These are phyloP conservation scores for Acinonyx jubatus DNA, from an alignment of 2,113 vertebrate genomes.

Conservation along the genomic window DNA sequence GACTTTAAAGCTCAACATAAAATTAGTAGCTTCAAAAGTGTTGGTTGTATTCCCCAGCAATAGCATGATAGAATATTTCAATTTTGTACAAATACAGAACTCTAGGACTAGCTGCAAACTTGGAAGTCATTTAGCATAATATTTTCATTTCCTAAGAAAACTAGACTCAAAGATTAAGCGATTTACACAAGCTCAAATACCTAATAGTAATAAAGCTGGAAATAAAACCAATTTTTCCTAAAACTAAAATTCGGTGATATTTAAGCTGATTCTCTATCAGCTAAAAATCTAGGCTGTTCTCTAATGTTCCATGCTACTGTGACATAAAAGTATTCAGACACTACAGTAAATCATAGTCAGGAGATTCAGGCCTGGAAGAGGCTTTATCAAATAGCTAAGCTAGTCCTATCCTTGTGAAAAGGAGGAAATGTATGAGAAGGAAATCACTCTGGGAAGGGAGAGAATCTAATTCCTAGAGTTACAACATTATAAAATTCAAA, in stretches of 20 bases:
- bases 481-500: not conserved
- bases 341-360: not conserved
- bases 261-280: not conserved
- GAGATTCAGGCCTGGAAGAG: not conserved
- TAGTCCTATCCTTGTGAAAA: not conserved
- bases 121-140: not conserved
- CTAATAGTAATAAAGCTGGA: not conserved
- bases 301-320: not conserved
- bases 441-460: not conserved
- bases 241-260: not conserved
- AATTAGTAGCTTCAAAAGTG: constrained; percentile 76
- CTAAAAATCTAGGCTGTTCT: not conserved
- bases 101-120: constrained; percentile 69
- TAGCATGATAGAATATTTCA: constrained; percentile 77
- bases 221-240: not conserved
- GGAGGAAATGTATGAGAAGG: not conserved
- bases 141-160: not conserved
- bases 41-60: constrained; percentile 76
- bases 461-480: not conserved
- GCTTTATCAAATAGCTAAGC: not conserved
- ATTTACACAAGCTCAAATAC: not conserved
- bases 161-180: not conserved
- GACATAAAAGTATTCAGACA: not conserved
- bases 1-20: constrained; percentile 77
- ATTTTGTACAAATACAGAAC: constrained; percentile 79